phyloP scores from a whole-genome alignment of 2,113 vertebrate genomes.

The Rhinoptilus africanus region DNA sequence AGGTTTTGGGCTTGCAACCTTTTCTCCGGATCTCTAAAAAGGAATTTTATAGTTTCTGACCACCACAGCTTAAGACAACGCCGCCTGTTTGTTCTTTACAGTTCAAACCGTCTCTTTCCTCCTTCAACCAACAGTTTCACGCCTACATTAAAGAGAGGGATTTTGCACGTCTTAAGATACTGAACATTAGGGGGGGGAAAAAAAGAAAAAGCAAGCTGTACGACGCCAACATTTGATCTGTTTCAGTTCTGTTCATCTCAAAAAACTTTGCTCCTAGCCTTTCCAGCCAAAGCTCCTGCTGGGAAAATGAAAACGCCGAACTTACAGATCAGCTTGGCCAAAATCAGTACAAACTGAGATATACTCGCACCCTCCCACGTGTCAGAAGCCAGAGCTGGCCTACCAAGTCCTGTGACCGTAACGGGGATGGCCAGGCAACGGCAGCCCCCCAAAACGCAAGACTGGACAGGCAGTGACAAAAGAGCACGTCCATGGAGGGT shows the following conservation, averaged over 20 bases:
- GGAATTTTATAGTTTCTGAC: neutral
- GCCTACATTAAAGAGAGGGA: neutral
- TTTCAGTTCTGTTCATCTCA: neutral
- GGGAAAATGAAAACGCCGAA: neutral
- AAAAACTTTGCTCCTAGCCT: neutral
- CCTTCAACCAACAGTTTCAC: neutral
- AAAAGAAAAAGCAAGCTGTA: neutral
- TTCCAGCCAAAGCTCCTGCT: neutral
- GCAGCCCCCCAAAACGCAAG: neutral
- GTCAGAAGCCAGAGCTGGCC: neutral
- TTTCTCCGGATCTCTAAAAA: neutral
- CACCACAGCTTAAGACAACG: neutral
- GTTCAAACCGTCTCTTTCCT: neutral
- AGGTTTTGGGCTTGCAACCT: neutral
- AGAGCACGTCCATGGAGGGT: accelerated
- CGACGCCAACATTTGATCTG: neutral
- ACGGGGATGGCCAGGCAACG: neutral
- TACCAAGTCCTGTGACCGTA: neutral
- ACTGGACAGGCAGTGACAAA: neutral
- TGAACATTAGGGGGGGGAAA: neutral
- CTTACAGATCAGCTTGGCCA: neutral
- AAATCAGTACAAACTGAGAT: neutral
- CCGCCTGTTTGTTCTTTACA: neutral
- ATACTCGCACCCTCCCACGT: neutral
- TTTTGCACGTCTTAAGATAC: neutral